Evolutionary conservation across 2,888 invertebrate species (phyloP), one percentile per base, ranked within the genome.

Genomic region (Adelphocoris suturalis): DNA sequence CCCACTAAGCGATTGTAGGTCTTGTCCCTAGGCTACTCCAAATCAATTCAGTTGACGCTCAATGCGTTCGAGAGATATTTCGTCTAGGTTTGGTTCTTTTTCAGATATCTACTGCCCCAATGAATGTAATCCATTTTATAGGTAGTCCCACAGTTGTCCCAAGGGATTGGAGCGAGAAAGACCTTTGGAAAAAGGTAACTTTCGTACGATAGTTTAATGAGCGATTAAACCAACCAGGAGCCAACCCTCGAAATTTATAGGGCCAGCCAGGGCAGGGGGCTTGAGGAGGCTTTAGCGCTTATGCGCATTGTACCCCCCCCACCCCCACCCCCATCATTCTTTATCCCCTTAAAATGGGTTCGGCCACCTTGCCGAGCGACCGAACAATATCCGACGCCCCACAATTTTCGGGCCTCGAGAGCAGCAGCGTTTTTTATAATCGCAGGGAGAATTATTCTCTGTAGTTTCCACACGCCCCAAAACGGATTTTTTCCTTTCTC

Each of bases 181-280:
- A 9, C 61, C 3, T n/a, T 61, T n/a, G 61, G 61, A 19, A 61
- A 61, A 61, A 61, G 19, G 61, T 61, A 61, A 61, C n/a, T 61
- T 84, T 57, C 5, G 27, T 84, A 82, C 82, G 48, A 55, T 57
- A 55, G 57, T 84, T 84, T 84, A 84, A 84, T 84, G 84, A 84
- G 76, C 84, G 84, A 84, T 84, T 82, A 57, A 84, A 84, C 57
- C 84, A 11, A 3, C 9, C 57, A 7, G 3, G 16, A 27, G 27
- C 28, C 7, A 11, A 28, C 4, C 28, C 76, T 57, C 27, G 52
- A 7, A n/a, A 84, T 84, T 84, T 84, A 84, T 84, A 84, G 84
- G 46, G 76, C 28, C 46, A 46, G 76, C 27, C 37, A 0, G 48
- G 23, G 37, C 7, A 3, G 48, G 52, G 16, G 27, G 57, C 57